A percentile compares a stretch with the other conserved stretches of the same genome.
phyloP scores from a whole-genome alignment of 92 coral and sea anemone species.

The Bergia puertoricense region DNA sequence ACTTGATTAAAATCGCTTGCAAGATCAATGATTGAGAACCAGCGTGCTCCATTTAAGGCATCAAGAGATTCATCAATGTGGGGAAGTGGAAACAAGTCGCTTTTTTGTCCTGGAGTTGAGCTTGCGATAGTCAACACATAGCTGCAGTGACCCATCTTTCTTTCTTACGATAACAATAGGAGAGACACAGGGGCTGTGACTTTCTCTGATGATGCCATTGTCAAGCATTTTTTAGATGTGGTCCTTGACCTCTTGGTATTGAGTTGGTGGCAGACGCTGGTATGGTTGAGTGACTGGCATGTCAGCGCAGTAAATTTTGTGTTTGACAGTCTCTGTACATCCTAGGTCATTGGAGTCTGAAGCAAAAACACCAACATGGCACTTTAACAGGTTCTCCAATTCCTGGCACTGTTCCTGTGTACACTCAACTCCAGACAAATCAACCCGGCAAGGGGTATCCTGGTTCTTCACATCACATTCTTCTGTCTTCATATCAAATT shows the following conservation, averaged over 20 bases:
- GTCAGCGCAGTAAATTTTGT: slow-evolving; percentile 47
- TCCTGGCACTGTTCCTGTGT: slow-evolving; percentile 44
- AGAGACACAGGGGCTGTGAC: slow-evolving; percentile 55
- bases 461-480: not conserved
- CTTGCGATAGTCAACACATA: slow-evolving; percentile 48
- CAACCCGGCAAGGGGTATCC: slow-evolving; percentile 43
- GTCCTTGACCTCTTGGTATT: slow-evolving; percentile 53
- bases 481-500: not conserved
- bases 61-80: slow-evolving; percentile 48
- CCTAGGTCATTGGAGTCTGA: slow-evolving; percentile 49
- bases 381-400: slow-evolving; percentile 37
- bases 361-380: slow-evolving; percentile 47
- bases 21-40: slow-evolving; percentile 31
- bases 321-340: slow-evolving; percentile 55
- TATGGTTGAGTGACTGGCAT: slow-evolving; percentile 49
- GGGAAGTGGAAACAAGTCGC: slow-evolving; percentile 46
- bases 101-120: slow-evolving; percentile 48
- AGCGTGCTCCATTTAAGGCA: slow-evolving; percentile 43
- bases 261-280: slow-evolving; percentile 51
- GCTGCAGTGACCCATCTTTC: slow-evolving; percentile 47
- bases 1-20: slow-evolving; percentile 35
- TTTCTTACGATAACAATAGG: slow-evolving; percentile 51
- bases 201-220: slow-evolving; percentile 33
- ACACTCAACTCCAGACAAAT: slow-evolving; percentile 44
- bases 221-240: slow-evolving; percentile 51